These are phyloP conservation scores for Melieria omissa DNA, from an alignment of 2,888 invertebrate genomes.

Conservation along the genomic window DNA sequence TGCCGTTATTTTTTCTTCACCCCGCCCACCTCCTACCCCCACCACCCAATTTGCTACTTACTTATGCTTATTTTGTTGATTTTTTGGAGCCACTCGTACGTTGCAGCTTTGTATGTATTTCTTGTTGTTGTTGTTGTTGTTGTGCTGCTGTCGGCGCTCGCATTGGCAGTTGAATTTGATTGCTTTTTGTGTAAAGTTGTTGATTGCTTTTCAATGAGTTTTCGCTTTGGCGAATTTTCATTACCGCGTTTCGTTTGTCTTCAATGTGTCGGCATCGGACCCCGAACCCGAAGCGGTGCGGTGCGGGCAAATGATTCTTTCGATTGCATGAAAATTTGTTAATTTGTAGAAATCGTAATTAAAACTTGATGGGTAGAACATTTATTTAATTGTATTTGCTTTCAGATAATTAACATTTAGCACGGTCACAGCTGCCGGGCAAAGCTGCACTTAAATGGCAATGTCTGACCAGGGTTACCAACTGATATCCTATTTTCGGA, in stretches of 20 bases:
- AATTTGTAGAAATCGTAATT: conserved; percentile 16
- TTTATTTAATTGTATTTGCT: no score
- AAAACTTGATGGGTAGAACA: conserved; percentile 6
- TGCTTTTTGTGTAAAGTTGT: conserved; percentile 19
- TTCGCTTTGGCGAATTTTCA: conserved; percentile 3
- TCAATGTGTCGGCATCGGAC: not conserved
- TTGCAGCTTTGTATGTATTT: not conserved
- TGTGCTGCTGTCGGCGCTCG: not conserved
- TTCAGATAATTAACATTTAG: no score
- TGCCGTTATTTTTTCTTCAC: not conserved
- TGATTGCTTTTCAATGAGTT: conserved; percentile 32
- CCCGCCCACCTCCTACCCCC: no score
- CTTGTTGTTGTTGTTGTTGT: not conserved
- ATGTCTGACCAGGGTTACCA: no score
- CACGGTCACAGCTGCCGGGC: no score
- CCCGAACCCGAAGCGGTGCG: not conserved
- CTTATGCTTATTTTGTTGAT: not conserved
- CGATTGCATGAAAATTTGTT: not conserved
- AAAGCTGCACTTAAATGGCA: no score
- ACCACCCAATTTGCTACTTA: not conserved
- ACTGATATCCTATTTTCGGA: no score
- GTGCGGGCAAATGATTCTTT: not conserved
- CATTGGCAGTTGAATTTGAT: not conserved
- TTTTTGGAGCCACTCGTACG: not conserved
- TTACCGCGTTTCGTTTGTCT: not conserved